Evolutionary conservation across 2,888 invertebrate species (phyloP), one percentile per base, ranked within the genome.

Genomic region (Chelonus formosanus): DNA sequence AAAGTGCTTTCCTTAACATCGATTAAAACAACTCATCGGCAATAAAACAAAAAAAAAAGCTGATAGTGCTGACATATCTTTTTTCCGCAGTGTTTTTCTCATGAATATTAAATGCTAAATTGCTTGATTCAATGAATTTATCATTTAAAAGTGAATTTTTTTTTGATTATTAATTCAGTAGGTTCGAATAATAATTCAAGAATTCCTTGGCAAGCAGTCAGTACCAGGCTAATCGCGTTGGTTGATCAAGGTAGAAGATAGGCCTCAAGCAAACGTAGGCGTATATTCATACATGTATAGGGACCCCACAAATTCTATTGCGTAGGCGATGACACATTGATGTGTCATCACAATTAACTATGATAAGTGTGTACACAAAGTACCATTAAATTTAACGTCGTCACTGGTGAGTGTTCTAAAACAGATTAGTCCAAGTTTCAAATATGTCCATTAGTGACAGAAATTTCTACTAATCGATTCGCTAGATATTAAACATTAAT

Each of bases 321-420:
- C 40, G 40, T 40, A 40, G 40, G 59, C 35, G 59, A 59, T 59
- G 59, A 59, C 59, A 59, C 59, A 50, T 47, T 34, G 34, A 59
- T 59, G 35, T 50, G 59, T 59, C 48, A 59, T 48, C 59, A 47
- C 59, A 59, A 59, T 59, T 59, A 59, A 59, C 59, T 59, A 59
- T 47, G 48, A 44, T 57, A 32, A 7, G 5, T 43, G 10, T 4
- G 57, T 45, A 57, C 43, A 48, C 59, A 45, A 59, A 48, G 35
- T 59, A 50, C 35, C 59, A 59, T 59, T 59, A 59, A 50, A 10
- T 59, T 35, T n/a, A 59, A 20, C 48, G 36, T 47, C 48, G 7
- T 47, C 47, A 48, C 43, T 31, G 7, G 47, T 59, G 20, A 3
- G 40, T 20, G 40, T 40, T 34, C 20, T 35, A 47, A 10, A 34